Percentiles rank a stretch among this genome's conserved stretches.
Conservation (phyloP, 2,113 vertebrate genomes). For the Heliornis fulica region DNA sequence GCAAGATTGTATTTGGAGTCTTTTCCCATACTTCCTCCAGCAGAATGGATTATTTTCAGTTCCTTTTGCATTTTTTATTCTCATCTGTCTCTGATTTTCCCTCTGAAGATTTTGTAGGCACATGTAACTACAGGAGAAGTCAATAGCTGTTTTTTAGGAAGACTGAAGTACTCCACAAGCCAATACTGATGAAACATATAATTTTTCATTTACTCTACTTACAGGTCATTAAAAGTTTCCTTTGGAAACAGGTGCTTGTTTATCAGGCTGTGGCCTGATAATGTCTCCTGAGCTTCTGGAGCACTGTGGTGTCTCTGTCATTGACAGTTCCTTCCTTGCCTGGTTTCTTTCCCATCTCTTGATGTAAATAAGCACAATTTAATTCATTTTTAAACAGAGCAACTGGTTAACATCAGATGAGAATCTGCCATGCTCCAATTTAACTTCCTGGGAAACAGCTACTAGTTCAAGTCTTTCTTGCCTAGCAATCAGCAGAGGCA, state of each 20-base stretch:
- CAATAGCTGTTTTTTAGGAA: not conserved
- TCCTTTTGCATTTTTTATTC: constrained; percentile 11
- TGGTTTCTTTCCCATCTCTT: not conserved
- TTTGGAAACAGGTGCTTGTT: not conserved
- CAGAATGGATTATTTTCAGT: not conserved
- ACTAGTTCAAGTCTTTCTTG: not conserved
- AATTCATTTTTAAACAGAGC: not conserved
- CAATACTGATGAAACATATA: not conserved
- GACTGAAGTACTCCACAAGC: not conserved
- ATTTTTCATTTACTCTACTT: not conserved
- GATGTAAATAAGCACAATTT: not conserved
- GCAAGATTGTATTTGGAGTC: not conserved
- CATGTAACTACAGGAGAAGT: not conserved
- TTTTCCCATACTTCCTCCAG: not conserved
- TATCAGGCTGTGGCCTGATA: not conserved
- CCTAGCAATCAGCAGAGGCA: not conserved
- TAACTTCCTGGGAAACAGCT: not conserved
- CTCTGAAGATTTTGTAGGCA: not conserved
- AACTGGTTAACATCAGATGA: not conserved
- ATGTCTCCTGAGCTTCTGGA: not conserved
- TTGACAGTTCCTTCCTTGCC: not conserved
- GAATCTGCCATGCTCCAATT: not conserved
- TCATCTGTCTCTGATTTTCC: not conserved
- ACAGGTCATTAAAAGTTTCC: not conserved
- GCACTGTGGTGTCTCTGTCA: not conserved